phyloP scores from a whole-genome alignment of 2,797 vertebrate genomes.

The Bradypodion ventrale region DNA sequence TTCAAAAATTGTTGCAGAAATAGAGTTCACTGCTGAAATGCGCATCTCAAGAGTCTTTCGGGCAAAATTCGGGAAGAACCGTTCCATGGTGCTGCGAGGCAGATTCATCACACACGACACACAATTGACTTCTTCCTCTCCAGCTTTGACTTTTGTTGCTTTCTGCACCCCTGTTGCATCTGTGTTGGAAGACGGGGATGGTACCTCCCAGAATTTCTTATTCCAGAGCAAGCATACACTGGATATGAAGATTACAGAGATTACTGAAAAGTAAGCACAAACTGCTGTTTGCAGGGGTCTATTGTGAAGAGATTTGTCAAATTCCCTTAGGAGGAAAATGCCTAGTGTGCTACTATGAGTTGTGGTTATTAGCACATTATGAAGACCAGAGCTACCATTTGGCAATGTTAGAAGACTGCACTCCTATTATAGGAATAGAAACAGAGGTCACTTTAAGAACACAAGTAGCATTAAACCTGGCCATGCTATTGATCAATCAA shows the following conservation, averaged over 20 bases:
- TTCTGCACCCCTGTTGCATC: slow-evolving; percentile 77
- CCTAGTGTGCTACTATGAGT: neutral
- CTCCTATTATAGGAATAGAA: neutral
- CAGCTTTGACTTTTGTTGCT: slow-evolving; percentile 74
- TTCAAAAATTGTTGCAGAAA: slow-evolving; percentile 69
- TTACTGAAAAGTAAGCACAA: slow-evolving; percentile 77
- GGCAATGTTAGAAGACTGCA: neutral
- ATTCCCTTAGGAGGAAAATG: neutral
- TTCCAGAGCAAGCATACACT: slow-evolving; percentile 77
- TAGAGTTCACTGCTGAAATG: slow-evolving; percentile 80
- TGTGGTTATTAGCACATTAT: neutral
- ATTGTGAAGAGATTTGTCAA: neutral
- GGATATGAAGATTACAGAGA: slow-evolving; percentile 80
- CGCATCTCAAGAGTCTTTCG: slow-evolving; percentile 80
- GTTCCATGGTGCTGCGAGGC: slow-evolving; percentile 75
- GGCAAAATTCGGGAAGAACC: slow-evolving; percentile 70
- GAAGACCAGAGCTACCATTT: neutral
- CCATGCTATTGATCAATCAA: too few species aligned
- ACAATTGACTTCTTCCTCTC: neutral
- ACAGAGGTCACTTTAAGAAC: neutral
- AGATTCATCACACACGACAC: slow-evolving; percentile 62
- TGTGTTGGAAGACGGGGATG: neutral
- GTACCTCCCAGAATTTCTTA: slow-evolving; percentile 16
- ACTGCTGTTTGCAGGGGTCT: neutral
- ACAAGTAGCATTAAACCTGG: too few species aligned